Evolutionary conservation across 2,888 invertebrate genomes (phyloP).

Genomic region (Strigamia maritima): DNA sequence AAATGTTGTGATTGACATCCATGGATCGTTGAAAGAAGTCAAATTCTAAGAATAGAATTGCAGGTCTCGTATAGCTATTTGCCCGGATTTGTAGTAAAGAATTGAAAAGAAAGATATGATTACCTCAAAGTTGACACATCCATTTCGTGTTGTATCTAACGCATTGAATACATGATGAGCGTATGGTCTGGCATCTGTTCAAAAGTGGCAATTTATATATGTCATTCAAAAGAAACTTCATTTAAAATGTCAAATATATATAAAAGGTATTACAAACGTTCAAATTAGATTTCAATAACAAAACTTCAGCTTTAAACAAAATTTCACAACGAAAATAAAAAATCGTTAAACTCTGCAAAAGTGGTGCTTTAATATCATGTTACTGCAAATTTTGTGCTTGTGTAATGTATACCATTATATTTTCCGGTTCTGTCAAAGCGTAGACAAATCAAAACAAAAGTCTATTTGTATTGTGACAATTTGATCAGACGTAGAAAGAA

Average conservation of each 20-base stretch:
- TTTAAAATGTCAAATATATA: background rate
- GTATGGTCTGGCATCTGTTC: conserved; percentile 53
- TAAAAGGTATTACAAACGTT: background rate
- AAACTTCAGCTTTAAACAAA: background rate
- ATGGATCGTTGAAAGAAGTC: no score
- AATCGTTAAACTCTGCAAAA: no score
- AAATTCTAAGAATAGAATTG: background rate
- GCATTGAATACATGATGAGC: conserved; percentile 56
- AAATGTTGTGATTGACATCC: no score
- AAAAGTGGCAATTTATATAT: background rate
- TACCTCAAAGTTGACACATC: conserved; percentile 56
- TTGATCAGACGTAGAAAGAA: no score
- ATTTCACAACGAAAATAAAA: no score
- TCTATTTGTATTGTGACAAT: no score
- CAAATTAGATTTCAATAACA: background rate
- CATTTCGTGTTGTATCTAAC: conserved; percentile 53
- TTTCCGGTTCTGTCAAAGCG: no score
- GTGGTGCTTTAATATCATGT: no score
- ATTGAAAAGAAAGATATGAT: conserved; percentile 37
- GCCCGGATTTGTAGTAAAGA: background rate
- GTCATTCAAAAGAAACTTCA: background rate
- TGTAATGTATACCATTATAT: no score
- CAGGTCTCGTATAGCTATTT: no score
- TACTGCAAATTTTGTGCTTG: no score
- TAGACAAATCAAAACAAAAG: no score